These are phyloP conservation scores for Eleutherodactylus coqui DNA, from an alignment of 2,797 vertebrate species.

Conservation along the genomic window DNA sequence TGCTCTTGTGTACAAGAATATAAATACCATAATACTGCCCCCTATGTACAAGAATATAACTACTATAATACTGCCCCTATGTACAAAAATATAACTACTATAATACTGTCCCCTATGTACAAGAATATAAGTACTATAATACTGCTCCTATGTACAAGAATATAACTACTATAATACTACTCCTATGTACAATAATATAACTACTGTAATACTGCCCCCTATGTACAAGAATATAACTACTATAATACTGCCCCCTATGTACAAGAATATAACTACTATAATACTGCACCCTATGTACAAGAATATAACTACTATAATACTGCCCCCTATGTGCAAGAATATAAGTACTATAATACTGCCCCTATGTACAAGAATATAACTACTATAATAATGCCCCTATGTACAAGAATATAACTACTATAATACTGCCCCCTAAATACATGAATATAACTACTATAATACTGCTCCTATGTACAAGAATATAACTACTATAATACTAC, in stretches of 20 bases:
- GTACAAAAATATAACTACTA: background rate
- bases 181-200: background rate
- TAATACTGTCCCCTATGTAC: background rate
- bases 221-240: conserved; percentile 4
- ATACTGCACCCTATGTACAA: background rate
- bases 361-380: conserved; percentile 6
- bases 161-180: background rate
- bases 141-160: background rate
- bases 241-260: background rate
- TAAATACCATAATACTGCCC: conserved; percentile 5
- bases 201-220: background rate
- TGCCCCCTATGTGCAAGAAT: background rate
- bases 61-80: conserved; percentile 6
- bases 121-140: conserved; percentile 2
- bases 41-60: conserved; percentile 19
- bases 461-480: background rate
- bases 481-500: conserved; percentile 5
- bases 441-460: conserved; percentile 15
- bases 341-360: background rate
- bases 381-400: conserved; percentile 3
- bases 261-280: conserved; percentile 5
- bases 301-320: conserved; percentile 6
- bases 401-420: conserved; percentile 14
- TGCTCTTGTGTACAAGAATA: background rate
- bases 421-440: background rate